A percentile compares a stretch with the other conserved stretches of the same genome.
Conservation (phyloP, 30 jellyfish, hydroid and myxozoan genomes). For the Cassiopea xamachana region DNA sequence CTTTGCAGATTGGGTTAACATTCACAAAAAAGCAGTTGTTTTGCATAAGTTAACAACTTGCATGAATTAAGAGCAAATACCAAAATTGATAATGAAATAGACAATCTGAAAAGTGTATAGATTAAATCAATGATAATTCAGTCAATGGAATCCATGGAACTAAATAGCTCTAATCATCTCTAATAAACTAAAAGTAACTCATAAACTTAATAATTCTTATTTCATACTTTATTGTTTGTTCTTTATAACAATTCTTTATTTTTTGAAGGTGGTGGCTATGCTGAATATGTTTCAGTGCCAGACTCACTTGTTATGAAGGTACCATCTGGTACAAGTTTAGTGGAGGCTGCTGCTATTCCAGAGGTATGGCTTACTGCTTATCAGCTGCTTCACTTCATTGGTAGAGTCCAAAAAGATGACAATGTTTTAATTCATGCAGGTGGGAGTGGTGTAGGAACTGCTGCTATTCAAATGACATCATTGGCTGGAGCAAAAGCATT, state of each 20-base stretch:
- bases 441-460: constrained; percentile 99
- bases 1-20: too few species aligned
- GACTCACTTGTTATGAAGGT: constrained; percentile 74
- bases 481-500: constrained; percentile 69
- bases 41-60: too few species aligned
- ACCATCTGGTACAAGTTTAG: constrained; percentile 74
- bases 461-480: constrained; percentile 89
- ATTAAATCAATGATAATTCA: too few species aligned
- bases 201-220: too few species aligned
- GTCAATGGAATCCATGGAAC: too few species aligned
- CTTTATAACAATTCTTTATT: not conserved
- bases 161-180: too few species aligned
- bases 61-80: too few species aligned
- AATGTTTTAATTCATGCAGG: constrained; percentile 95
- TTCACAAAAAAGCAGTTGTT: too few species aligned
- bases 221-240: too few species aligned
- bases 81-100: too few species aligned
- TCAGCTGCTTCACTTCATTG: constrained; percentile 87
- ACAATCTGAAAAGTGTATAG: too few species aligned
- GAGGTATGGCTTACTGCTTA: constrained; percentile 95
- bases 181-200: too few species aligned
- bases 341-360: constrained; percentile 92
- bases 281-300: constrained; percentile 92
- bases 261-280: constrained; percentile 92
- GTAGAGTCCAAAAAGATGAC: constrained; percentile 68